Evolutionary conservation across 2,113 vertebrate species (phyloP).

Genomic region (Cepphus grylle): DNA sequence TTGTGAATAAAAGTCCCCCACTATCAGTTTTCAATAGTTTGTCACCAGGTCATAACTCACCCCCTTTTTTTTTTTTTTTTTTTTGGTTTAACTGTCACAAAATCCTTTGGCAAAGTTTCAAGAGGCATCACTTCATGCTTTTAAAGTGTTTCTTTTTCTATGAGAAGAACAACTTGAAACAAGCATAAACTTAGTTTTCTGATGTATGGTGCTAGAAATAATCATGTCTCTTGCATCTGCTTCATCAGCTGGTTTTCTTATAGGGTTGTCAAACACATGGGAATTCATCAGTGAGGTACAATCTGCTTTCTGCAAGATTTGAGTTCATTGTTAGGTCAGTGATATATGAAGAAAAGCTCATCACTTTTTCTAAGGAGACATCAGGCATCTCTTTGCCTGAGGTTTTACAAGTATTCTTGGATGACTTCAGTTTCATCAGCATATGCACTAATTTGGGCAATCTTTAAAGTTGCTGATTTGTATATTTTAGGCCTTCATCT

Average conservation of each 20-base stretch:
- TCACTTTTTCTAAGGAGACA: background rate
- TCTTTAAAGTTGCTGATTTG: background rate
- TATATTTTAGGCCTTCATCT: background rate
- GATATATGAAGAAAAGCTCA: conserved; percentile 24
- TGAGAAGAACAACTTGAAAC: background rate
- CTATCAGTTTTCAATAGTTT: background rate
- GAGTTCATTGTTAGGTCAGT: conserved; percentile 36
- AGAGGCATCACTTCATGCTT: background rate
- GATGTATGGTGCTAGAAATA: background rate
- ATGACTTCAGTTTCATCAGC: background rate
- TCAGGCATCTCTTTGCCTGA: background rate
- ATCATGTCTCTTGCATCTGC: background rate
- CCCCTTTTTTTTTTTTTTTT: no score
- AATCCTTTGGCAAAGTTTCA: background rate
- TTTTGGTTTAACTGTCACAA: background rate
- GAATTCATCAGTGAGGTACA: background rate
- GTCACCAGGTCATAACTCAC: background rate
- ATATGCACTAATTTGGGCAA: background rate
- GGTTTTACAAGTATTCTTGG: conserved; percentile 2
- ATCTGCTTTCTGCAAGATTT: conserved; percentile 1
- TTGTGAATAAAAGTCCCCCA: background rate
- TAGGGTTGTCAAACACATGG: background rate
- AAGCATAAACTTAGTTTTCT: background rate
- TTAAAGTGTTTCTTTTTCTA: background rate
- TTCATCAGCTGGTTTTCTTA: conserved; percentile 36